Evolutionary conservation across 1,140 invertebrate genomes (phyloP).

Genomic region (Leptinotarsa defecta): DNA sequence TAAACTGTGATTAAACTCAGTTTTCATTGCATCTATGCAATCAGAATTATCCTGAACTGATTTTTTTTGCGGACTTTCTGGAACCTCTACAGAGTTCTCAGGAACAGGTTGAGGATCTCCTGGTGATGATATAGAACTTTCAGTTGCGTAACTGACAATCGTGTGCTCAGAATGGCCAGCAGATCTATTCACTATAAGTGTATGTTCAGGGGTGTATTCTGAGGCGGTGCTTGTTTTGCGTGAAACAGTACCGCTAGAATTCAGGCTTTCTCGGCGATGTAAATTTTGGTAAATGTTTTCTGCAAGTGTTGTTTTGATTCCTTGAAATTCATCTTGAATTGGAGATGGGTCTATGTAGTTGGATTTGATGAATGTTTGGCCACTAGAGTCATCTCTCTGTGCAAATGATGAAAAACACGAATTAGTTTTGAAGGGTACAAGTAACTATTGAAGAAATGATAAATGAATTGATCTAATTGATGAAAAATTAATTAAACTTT

Average conservation of each 20-base stretch:
- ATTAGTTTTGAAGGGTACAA: not conserved
- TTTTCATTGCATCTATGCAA: constrained; percentile 41
- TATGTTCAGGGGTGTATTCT: constrained; percentile 61
- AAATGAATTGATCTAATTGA: too few relatives aligned
- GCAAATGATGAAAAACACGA: constrained; percentile 7
- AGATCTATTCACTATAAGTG: constrained; percentile 49
- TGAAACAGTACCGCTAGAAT: constrained; percentile 59
- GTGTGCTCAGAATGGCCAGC: constrained; percentile 35
- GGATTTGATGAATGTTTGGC: constrained; percentile 39
- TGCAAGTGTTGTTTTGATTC: constrained; percentile 48
- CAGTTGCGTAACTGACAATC: constrained; percentile 40
- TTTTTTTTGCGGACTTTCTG: not conserved
- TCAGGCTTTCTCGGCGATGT: constrained; percentile 56
- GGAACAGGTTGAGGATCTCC: constrained; percentile 14
- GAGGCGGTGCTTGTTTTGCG: constrained; percentile 62
- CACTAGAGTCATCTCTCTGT: constrained; percentile 48
- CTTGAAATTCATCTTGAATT: constrained; percentile 43
- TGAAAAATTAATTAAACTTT: not conserved
- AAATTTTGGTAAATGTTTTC: constrained; percentile 52
- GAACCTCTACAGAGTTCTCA: not conserved
- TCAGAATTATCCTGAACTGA: constrained; percentile 20
- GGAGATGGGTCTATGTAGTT: constrained; percentile 30
- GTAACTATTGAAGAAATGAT: too few relatives aligned
- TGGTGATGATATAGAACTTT: constrained; percentile 33
- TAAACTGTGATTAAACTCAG: constrained; percentile 46